Evolutionary conservation across 2,888 invertebrate species (phyloP), one percentile per base, ranked within the genome.

Genomic region (Sipha maydis): DNA sequence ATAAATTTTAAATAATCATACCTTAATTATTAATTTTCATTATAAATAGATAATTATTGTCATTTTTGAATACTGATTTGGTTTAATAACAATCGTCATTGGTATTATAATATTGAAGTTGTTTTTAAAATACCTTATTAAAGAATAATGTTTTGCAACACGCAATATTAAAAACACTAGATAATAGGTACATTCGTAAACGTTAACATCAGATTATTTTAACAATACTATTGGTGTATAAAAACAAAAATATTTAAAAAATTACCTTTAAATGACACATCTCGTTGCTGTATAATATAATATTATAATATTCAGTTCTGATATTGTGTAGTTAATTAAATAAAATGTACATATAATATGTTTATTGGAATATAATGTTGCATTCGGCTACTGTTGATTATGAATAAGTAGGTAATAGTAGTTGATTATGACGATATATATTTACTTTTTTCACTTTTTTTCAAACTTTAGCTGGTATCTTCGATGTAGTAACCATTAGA

Each of bases 401-500:
- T 14, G 3, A 14, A 14, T 14, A 11, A 48, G 41, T 48, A 48
- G 48, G 48, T 48, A 41, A 8, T 38, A 21, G 4, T 75, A 25
- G 73, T 9, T 25, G 38, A 25, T 75, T 17, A 75, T 38, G 71
- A 17, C 28, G 25, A 21, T 61, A 61, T 61, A 61, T 61, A 0
- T 61, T 48, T 48, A 3, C 11, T 71, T 56, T 17, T 8, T 77
- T 85, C 71, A 9, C 56, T 89, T 89, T 84, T 89, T 84, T 92
- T 94, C 94, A 95, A 92, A 95, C 94, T 92, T 94, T 94, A 91
- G 94, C 94, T 91, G 95, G 93, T 25, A 21, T n/a, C 93, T 95
- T 95, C 90, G 94, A 92, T 91, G 95, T 95, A 90, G 96, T 94
- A 90, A 96, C 96, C 92, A 96, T 92, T 91, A 96, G 93, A 91